Evolutionary conservation across 1,140 invertebrate species (phyloP), one percentile per base, ranked within the genome.

Genomic region (Bilobella aurantiaca): DNA sequence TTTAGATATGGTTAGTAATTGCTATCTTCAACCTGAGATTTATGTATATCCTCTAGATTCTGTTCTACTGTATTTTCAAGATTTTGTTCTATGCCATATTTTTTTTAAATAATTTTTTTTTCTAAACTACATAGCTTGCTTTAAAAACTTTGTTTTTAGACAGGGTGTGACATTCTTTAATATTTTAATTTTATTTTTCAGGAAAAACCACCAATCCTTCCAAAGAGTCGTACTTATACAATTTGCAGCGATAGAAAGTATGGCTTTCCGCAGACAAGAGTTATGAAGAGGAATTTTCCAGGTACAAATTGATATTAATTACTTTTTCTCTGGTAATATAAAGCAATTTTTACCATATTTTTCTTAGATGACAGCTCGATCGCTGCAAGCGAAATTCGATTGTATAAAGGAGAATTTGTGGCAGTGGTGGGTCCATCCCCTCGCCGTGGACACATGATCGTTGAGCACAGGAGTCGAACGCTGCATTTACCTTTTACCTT

Each of bases 191-290:
- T 63, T 67, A 67, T 68, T 69, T 74, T 73, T 31, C 75, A 90
- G 88, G 90, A 93, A 78, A 82, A 89, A 67, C 91, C 91, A 16
- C 92, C 91, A 8, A 91, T 91, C 21, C 85, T 95, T 42, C 93
- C 92, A 3, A 89, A 89, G 2, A 89, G 89, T 73, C 82, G 92
- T 69, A 84, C 89, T 0, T 96, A 95, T 78, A 94, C 90, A 29
- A 89, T 96, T 42, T 82, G 87, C 30, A 90, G 90, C 64, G 93
- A 93, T 77, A 89, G 90, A n/a, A 94, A 94, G 79, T 77, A 95
- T 63, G 86, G 89, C 67, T 95, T 94, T 80, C 93, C 93, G 32
- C 93, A 96, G 79, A 90, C 86, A 62, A 84, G 93, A 74, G 80
- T 90, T 28, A 91, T 95, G 89, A 91, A 91, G 78, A 87, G 87